phyloP scores from a whole-genome alignment of 35 echinoderm and acorn worm genomes.

The Eucidaris tribuloides region DNA sequence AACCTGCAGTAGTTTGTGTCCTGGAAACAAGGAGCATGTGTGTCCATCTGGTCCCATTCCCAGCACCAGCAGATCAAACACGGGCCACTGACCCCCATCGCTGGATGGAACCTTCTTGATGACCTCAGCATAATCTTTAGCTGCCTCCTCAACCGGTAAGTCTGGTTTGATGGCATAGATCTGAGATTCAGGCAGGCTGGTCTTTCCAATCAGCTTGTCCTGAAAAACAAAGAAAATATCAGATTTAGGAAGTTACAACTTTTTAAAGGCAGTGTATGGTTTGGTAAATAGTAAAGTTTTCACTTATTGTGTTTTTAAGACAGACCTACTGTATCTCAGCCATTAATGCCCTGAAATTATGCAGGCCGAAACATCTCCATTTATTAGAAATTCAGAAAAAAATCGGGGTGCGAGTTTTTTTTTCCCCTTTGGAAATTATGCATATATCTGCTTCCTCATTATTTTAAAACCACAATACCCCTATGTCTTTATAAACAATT shows the following conservation, averaged over 20 bases:
- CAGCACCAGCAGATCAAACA: slow-evolving; percentile 93
- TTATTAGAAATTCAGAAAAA: no score
- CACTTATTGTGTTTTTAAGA: no score
- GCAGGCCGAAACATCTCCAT: no score
- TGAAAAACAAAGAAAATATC: slow-evolving; percentile 22
- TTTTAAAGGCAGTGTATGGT: neutral
- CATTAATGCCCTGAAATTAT: no score
- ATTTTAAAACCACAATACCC: no score
- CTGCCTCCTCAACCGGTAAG: slow-evolving; percentile 76
- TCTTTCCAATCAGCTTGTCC: slow-evolving; percentile 83
- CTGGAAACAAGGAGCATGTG: slow-evolving; percentile 96
- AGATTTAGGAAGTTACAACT: no score
- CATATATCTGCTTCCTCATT: no score
- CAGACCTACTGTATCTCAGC: no score
- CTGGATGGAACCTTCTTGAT: slow-evolving; percentile 57
- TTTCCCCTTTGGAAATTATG: no score
- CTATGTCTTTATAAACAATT: no score
- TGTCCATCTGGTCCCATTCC: slow-evolving; percentile 99
- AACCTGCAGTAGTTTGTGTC: slow-evolving; percentile 86
- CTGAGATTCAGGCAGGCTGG: slow-evolving; percentile 63
- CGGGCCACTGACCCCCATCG: slow-evolving; percentile 49
- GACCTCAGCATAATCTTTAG: slow-evolving; percentile 89
- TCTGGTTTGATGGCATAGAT: slow-evolving; percentile 75
- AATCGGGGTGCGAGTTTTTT: no score
- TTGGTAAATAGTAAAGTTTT: no score